Conservation (phyloP, 2,797 vertebrate species). For the Pteropus rufus region DNA sequence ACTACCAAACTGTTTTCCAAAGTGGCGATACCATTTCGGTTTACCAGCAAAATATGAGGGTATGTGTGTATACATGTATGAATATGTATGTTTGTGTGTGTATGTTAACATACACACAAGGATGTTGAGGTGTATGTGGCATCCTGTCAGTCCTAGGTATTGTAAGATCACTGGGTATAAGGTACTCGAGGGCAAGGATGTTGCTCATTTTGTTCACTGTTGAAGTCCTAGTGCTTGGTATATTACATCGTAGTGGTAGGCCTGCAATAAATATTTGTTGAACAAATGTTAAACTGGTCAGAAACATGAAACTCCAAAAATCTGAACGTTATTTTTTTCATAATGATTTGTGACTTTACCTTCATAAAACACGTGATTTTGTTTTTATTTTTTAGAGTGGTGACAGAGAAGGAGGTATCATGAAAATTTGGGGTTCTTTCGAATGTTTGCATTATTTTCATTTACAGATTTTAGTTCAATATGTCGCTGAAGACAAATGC, state of each 20-base stretch:
- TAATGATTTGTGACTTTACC: not conserved
- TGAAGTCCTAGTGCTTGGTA: not conserved
- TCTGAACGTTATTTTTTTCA: not conserved
- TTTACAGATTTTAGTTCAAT: not conserved
- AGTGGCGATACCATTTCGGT: not conserved
- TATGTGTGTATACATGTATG: not conserved
- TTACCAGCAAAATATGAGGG: not conserved
- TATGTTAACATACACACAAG: not conserved
- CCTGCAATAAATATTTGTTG: conserved; percentile 36
- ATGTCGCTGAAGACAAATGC: not conserved
- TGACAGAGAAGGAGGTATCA: not conserved
- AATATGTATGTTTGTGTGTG: not conserved
- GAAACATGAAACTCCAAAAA: not conserved
- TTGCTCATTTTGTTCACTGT: not conserved
- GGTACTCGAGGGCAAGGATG: not conserved
- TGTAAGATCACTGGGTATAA: not conserved
- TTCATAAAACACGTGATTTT: not conserved
- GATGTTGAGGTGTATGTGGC: not conserved
- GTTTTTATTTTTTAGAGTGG: not conserved
- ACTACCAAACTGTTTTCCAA: not conserved
- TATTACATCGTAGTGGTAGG: not conserved
- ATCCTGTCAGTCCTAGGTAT: not conserved
- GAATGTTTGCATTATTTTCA: not conserved
- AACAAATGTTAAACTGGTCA: conserved; percentile 36
- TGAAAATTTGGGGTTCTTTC: conserved; percentile 25